Evolutionary conservation across 2,888 invertebrate species (phyloP).

Genomic region (Cephus nigrinus): DNA sequence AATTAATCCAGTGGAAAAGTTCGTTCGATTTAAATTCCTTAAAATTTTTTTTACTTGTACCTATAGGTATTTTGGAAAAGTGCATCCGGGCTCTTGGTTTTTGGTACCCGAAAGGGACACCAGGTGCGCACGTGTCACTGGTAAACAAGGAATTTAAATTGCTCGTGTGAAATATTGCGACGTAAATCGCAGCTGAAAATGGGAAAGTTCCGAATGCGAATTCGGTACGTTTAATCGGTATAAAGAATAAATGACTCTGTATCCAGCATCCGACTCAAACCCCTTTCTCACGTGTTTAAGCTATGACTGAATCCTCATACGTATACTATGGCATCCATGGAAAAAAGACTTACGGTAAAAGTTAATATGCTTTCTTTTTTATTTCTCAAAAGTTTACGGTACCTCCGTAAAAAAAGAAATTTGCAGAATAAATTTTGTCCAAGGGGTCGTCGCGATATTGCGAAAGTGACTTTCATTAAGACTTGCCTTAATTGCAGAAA

Average conservation of each 20-base stretch:
- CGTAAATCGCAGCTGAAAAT: slow-evolving; percentile 11
- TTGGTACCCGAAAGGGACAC: slow-evolving; percentile 26
- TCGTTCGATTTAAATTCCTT: not conserved
- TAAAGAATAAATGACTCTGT: not conserved
- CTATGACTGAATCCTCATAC: too few species aligned
- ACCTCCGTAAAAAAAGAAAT: not conserved
- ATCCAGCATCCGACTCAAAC: not conserved
- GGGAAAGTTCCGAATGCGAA: slow-evolving; percentile 1
- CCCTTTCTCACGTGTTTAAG: not conserved
- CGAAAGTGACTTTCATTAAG: not conserved
- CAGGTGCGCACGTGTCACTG: slow-evolving; percentile 39
- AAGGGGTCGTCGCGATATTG: slow-evolving; percentile 4
- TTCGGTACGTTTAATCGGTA: not conserved
- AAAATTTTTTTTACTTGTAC: not conserved
- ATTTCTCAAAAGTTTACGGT: not conserved
- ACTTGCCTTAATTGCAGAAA: not conserved
- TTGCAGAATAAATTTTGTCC: not conserved
- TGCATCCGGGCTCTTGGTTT: slow-evolving; percentile 38
- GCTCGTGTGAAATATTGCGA: slow-evolving; percentile 35
- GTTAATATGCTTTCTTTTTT: too few species aligned
- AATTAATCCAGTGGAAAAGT: not conserved
- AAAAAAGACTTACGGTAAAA: too few species aligned
- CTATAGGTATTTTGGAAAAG: not conserved
- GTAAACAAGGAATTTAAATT: slow-evolving; percentile 41
- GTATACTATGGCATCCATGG: too few species aligned